A percentile compares a stretch with the other conserved stretches of the same genome.
Conservation (phyloP, 1,140 invertebrate species). For the Drosophila nasuta region DNA sequence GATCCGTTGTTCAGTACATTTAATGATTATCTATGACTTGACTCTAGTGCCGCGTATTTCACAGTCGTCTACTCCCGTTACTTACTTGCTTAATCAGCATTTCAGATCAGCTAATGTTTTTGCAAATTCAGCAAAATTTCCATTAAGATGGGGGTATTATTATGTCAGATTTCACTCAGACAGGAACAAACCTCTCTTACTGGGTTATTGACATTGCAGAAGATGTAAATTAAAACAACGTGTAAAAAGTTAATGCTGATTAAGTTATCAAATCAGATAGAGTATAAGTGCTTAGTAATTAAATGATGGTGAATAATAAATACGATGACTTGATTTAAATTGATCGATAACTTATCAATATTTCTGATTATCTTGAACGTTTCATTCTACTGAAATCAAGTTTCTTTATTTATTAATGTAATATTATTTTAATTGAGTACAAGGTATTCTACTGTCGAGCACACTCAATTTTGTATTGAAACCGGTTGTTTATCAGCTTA, state of each 20-base stretch:
- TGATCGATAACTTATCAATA: too few relatives aligned
- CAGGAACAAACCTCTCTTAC: neutral
- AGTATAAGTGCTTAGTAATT: too few relatives aligned
- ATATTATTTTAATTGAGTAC: neutral
- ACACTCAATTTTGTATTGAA: neutral
- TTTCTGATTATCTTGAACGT: too few relatives aligned
- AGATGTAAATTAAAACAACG: neutral
- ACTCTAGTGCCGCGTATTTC: neutral
- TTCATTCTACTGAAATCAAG: too few relatives aligned
- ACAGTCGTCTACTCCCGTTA: neutral
- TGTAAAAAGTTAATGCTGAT: too few relatives aligned
- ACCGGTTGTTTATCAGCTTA: neutral
- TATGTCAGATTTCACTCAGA: neutral
- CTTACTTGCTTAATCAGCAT: neutral
- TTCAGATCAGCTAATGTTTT: neutral
- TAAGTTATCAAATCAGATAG: too few relatives aligned
- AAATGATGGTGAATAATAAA: too few relatives aligned
- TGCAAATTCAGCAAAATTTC: neutral
- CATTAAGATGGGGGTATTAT: neutral
- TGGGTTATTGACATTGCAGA: constrained; percentile 3
- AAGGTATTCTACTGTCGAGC: neutral
- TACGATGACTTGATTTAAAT: too few relatives aligned
- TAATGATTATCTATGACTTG: neutral
- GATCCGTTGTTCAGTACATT: too few relatives aligned
- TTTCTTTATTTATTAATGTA: too few relatives aligned